Evolutionary conservation across 2,888 invertebrate genomes (phyloP).

Genomic region (Petrophora chlorosata): DNA sequence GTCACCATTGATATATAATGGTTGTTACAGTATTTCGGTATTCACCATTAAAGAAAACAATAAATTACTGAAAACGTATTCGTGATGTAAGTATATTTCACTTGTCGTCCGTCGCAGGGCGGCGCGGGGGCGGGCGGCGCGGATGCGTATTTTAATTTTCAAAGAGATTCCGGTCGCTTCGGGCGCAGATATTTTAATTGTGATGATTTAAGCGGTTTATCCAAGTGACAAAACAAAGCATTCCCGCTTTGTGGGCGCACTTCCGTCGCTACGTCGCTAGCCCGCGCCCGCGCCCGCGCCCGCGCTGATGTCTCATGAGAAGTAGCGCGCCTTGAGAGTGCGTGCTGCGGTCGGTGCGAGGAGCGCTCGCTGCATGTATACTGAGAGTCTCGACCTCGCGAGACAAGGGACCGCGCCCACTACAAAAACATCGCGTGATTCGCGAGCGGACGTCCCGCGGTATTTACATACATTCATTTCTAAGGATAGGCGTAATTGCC

Average conservation of each 20-base stretch:
- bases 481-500: background rate
- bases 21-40: constrained; percentile 37
- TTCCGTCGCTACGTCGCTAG: constrained; percentile 24
- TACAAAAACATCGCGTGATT: background rate
- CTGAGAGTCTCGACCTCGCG: too few species aligned
- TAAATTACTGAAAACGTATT: constrained; percentile 45
- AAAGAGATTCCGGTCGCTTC: constrained; percentile 62
- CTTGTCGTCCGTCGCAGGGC: background rate
- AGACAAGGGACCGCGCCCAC: too few species aligned
- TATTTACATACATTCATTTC: background rate
- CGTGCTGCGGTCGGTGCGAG: background rate
- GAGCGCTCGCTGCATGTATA: too few species aligned
- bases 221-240: constrained; percentile 60
- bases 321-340: background rate
- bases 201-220: constrained; percentile 66
- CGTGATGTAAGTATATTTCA: constrained; percentile 2
- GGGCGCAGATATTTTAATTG: constrained; percentile 66
- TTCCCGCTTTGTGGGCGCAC: constrained; percentile 49
- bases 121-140: constrained; percentile 6
- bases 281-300: background rate
- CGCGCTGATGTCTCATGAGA: background rate
- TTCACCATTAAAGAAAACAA: constrained; percentile 42
- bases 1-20: too few species aligned
- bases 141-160: constrained; percentile 54
- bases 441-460: background rate